Percentiles rank a stretch among this genome's conserved stretches.
Evolutionary conservation across 2,113 vertebrate genomes (phyloP).

Genomic region (Danionella cerebrum): DNA sequence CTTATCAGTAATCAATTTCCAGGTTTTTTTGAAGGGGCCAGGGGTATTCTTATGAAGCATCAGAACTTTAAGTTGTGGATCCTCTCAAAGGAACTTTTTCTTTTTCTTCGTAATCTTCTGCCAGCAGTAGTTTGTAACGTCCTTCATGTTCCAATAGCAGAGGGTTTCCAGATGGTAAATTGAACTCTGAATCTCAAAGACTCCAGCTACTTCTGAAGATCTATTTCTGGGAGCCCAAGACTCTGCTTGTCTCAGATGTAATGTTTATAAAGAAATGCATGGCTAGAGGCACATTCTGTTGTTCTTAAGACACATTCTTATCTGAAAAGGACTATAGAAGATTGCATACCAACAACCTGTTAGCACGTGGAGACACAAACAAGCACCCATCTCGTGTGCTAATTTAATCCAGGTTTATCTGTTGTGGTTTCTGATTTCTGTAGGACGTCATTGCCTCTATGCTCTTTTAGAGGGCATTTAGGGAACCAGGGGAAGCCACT

Average conservation of each 20-base stretch:
- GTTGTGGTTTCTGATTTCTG: slow-evolving; percentile 18
- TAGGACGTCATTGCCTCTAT: background rate
- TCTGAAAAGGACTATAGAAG: slow-evolving; percentile 16
- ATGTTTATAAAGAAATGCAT: slow-evolving; percentile 8
- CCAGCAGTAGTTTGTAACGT: background rate
- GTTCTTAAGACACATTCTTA: slow-evolving; percentile 14
- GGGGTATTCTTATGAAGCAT: too few relatives aligned
- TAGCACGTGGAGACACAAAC: background rate
- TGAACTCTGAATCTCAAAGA: background rate
- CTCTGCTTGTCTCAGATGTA: slow-evolving; percentile 3
- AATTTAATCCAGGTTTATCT: slow-evolving; percentile 32
- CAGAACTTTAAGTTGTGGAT: background rate
- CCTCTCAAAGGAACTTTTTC: background rate
- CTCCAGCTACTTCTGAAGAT: slow-evolving; percentile 4
- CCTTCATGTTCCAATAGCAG: background rate
- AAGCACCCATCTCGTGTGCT: slow-evolving; percentile 25
- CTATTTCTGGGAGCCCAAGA: background rate
- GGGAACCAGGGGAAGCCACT: slow-evolving; percentile 12
- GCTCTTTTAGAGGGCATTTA: background rate
- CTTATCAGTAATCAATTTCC: too few relatives aligned
- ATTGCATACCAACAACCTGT: background rate
- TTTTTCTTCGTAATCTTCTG: background rate
- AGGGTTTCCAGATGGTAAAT: slow-evolving; percentile 1
- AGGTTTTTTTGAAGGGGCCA: too few relatives aligned
- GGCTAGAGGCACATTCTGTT: slow-evolving; percentile 19